A percentile compares a stretch with the other conserved stretches of the same genome.
Evolutionary conservation across 1,140 invertebrate genomes (phyloP).

Genomic region (Odontomachus brunneus): DNA sequence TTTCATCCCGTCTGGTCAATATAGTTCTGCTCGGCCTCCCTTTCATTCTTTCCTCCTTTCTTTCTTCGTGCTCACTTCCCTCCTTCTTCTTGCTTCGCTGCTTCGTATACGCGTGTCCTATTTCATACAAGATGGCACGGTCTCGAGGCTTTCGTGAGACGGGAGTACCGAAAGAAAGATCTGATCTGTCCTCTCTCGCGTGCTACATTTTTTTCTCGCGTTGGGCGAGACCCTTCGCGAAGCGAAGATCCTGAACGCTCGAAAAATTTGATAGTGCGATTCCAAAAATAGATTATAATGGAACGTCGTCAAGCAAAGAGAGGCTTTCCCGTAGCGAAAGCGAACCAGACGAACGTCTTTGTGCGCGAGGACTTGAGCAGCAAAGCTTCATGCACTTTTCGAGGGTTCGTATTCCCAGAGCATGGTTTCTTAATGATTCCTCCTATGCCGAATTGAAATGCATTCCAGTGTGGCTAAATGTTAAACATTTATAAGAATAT

Average conservation of each 20-base stretch:
- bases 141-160: slow-evolving; percentile 34
- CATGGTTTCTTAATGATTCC: too few species aligned
- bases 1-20: slow-evolving; percentile 76
- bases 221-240: slow-evolving; percentile 24
- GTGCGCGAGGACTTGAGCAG: too few species aligned
- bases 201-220: slow-evolving; percentile 50
- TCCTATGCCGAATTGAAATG: too few species aligned
- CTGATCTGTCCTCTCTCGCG: slow-evolving; percentile 31
- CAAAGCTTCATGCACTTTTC: too few species aligned
- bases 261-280: slow-evolving; percentile 6
- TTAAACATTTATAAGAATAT: too few species aligned
- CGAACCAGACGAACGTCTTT: too few species aligned
- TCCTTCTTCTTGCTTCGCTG: slow-evolving; percentile 27
- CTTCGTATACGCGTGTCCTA: slow-evolving; percentile 7
- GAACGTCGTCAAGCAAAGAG: background rate
- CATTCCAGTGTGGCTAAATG: too few species aligned
- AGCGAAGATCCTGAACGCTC: slow-evolving; percentile 5
- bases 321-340: too few species aligned
- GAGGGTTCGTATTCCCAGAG: too few species aligned
- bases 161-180: slow-evolving; percentile 30
- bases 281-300: slow-evolving; percentile 45
- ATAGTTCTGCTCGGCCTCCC: slow-evolving; percentile 70
- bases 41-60: slow-evolving; percentile 43
- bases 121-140: slow-evolving; percentile 43
- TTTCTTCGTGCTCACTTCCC: background rate